phyloP scores from a whole-genome alignment of 1,140 invertebrate genomes.

The Rhyacophila brunnea region DNA sequence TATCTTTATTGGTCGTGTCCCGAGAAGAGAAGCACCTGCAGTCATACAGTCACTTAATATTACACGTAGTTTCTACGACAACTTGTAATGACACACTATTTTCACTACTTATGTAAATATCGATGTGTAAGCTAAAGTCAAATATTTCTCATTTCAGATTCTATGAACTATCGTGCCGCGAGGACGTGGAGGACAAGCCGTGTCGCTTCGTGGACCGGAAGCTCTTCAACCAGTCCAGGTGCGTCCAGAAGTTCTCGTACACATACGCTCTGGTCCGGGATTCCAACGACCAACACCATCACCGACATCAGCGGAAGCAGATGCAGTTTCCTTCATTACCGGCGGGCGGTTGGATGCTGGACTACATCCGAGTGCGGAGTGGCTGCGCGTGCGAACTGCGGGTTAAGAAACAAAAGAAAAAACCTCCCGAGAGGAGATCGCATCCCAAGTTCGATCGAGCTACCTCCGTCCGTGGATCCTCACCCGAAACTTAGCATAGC shows the following conservation, averaged over 20 bases:
- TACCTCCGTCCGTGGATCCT: background rate
- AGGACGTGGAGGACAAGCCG: slow-evolving; percentile 67
- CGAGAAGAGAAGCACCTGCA: too few relatives aligned
- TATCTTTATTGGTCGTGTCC: too few relatives aligned
- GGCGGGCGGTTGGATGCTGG: slow-evolving; percentile 67
- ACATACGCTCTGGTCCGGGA: slow-evolving; percentile 76
- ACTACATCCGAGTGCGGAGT: slow-evolving; percentile 78
- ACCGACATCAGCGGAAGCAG: slow-evolving; percentile 44
- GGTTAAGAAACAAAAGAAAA: slow-evolving; percentile 6
- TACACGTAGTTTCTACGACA: too few relatives aligned
- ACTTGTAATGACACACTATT: too few relatives aligned
- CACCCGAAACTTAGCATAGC: slow-evolving; percentile 11
- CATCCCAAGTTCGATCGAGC: background rate
- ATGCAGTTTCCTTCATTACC: slow-evolving; percentile 43
- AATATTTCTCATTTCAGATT: slow-evolving; percentile 57
- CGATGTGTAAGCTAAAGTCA: too few relatives aligned
- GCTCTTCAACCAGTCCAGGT: slow-evolving; percentile 67
- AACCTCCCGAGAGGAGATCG: background rate
- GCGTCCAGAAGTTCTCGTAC: slow-evolving; percentile 82
- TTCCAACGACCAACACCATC: slow-evolving; percentile 42
- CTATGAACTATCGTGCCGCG: slow-evolving; percentile 76
- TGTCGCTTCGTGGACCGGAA: slow-evolving; percentile 74
- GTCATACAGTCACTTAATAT: too few relatives aligned
- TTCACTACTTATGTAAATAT: too few relatives aligned
- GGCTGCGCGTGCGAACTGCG: slow-evolving; percentile 79